phyloP scores from a whole-genome alignment of 2,113 vertebrate species.

The Delphinus delphis region DNA sequence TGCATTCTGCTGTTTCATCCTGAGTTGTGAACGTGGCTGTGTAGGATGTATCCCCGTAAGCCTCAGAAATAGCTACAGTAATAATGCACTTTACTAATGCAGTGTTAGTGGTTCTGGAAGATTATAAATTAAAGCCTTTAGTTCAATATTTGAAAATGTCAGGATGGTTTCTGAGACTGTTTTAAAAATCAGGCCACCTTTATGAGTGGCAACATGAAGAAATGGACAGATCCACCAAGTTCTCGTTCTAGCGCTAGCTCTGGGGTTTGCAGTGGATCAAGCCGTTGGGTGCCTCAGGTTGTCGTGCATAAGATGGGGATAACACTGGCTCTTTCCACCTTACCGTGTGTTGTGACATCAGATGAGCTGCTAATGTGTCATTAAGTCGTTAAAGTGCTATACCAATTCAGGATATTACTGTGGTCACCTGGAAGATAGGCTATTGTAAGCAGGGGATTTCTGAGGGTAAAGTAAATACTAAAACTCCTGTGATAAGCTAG shows the following conservation, averaged over 20 bases:
- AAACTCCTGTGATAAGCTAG: slow-evolving; percentile 24
- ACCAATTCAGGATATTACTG: slow-evolving; percentile 16
- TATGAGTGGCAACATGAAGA: not conserved
- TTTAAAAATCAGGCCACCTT: slow-evolving; percentile 45
- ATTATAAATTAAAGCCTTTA: slow-evolving; percentile 44
- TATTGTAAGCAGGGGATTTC: slow-evolving; percentile 17
- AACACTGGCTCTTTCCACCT: not conserved
- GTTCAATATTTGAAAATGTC: slow-evolving; percentile 58
- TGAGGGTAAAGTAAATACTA: slow-evolving; percentile 22
- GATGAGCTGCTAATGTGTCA: not conserved
- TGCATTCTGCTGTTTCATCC: slow-evolving; percentile 4
- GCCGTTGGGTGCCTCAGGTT: not conserved
- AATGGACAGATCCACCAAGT: not conserved
- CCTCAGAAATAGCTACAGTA: not conserved
- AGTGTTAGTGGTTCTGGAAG: not conserved
- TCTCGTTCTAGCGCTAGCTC: not conserved
- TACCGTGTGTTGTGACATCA: not conserved
- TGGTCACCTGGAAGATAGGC: slow-evolving; percentile 28
- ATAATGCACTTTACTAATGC: not conserved
- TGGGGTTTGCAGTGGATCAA: not conserved
- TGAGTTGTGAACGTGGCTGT: not conserved
- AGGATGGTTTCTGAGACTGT: slow-evolving; percentile 38
- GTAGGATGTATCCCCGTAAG: slow-evolving; percentile 24
- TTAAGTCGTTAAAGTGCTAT: not conserved
- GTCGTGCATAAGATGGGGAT: not conserved